Base-by-base conservation (phyloP, 2,797 vertebrate genomes). In the Enteromius treurensis region DNA sequence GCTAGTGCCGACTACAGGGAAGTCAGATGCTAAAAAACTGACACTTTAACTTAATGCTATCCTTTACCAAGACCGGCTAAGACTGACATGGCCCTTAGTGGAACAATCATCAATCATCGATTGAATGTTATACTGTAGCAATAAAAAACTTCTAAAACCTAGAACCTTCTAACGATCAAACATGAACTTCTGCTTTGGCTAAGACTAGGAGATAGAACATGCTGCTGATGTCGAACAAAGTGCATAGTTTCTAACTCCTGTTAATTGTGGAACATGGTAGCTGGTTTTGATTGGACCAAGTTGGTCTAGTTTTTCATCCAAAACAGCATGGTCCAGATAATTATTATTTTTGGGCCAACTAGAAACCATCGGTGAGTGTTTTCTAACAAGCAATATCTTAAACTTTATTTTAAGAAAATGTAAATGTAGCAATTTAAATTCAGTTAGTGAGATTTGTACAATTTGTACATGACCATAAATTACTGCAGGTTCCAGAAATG, bases 51-150 rank as follows among this genome's bases (percentile, higher is more conserved):
- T 42, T 9, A 42, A 42, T 42, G 19, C 60, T 13, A 32, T 32
- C 23, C 58, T 80, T 80, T 34, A 58, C 3, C n/a, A 26, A 80
- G 64, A 70, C 34, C 21, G 32, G 9, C n/a, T 21, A 11, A 79
- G 23, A 77, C 37, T 58, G 60, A 4, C 55, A 14, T 4, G 11
- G 6, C 11, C 26, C 29, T 64, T 65, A 13, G 21, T 53, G 53
- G 1, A 17, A 51, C 40, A 45, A 29, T 9, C 29, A 15, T 26
- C 26, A 60, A 2, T 3, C 19, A 11, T 29, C n/a, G 11, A 3
- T 19, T 42, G 13, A 62, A 42, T 29, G 42, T 60, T 23, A 19
- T 42, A 32, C 26, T 26, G 26, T 26, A 26, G 26, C 26, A 26
- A 26, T 26, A 26, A 26, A 26, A 26, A 37, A 7, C 37, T 7